phyloP scores from a whole-genome alignment of 2,888 invertebrate species.

The Pachliopta kotzebuea region DNA sequence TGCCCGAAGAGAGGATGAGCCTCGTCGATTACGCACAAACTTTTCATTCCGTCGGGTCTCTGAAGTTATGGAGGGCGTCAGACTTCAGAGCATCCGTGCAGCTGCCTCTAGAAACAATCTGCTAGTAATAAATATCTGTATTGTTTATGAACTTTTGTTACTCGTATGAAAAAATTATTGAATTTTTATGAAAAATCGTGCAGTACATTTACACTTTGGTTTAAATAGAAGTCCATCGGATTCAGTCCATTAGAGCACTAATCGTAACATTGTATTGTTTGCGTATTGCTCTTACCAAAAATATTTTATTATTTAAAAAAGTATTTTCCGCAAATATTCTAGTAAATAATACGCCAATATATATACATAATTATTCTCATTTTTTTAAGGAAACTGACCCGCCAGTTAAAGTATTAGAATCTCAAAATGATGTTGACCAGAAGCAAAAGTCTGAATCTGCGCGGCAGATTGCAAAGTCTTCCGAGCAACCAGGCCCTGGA shows the following conservation, averaged over 20 bases:
- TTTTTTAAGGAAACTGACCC: constrained; percentile 65
- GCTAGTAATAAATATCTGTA: constrained; percentile 40
- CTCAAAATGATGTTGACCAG: constrained; percentile 64
- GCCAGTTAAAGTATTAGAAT: constrained; percentile 58
- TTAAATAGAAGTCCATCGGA: too few species aligned
- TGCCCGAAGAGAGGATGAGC: constrained; percentile 46
- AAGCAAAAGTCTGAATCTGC: constrained; percentile 65
- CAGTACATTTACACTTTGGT: too few species aligned
- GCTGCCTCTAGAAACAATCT: constrained; percentile 57
- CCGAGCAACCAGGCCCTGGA: constrained; percentile 51
- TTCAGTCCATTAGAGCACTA: too few species aligned
- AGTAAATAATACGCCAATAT: too few species aligned
- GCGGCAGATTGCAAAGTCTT: constrained; percentile 51
- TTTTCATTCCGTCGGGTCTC: constrained; percentile 76
- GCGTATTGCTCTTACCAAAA: too few species aligned
- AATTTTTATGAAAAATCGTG: too few species aligned
- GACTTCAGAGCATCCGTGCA: constrained; percentile 67
- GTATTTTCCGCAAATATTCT: too few species aligned
- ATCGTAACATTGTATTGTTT: too few species aligned
- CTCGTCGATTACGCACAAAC: constrained; percentile 55
- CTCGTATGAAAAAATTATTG: too few species aligned
- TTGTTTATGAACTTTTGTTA: too few species aligned
- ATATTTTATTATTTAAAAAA: too few species aligned
- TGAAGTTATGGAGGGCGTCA: constrained; percentile 75
- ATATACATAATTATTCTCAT: too few species aligned